Percentiles rank a stretch among this genome's conserved stretches.
Evolutionary conservation across 2,888 invertebrate genomes (phyloP).

Genomic region (Schrankia costaestrigalis): DNA sequence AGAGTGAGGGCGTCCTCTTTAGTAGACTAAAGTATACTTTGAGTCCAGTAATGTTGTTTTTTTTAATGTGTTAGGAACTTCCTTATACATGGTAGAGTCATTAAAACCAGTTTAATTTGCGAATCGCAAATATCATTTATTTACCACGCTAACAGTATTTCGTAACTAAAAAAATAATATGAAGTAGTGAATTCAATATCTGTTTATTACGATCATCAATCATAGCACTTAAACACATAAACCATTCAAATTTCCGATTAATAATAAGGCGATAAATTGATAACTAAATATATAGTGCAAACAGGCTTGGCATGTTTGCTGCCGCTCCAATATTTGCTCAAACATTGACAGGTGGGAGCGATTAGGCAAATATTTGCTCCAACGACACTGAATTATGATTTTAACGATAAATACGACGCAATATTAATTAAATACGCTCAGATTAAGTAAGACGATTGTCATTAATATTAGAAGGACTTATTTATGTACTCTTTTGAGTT

Average conservation of each 20-base stretch:
- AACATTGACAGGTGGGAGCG: constrained; percentile 45
- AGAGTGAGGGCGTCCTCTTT: too few relatives aligned
- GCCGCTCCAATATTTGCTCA: constrained; percentile 44
- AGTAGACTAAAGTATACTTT: too few relatives aligned
- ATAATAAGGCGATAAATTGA: constrained; percentile 29
- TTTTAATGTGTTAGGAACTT: too few relatives aligned
- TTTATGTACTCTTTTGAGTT: too few relatives aligned
- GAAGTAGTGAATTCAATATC: constrained; percentile 3
- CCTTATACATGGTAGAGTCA: too few relatives aligned
- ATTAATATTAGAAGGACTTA: too few relatives aligned
- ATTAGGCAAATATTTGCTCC: constrained; percentile 42
- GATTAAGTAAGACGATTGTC: too few relatives aligned
- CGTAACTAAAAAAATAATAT: not conserved
- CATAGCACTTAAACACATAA: constrained; percentile 6
- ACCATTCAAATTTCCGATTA: constrained; percentile 13
- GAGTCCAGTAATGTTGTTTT: too few relatives aligned
- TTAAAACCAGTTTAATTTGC: too few relatives aligned
- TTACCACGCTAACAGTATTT: not conserved
- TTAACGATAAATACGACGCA: constrained; percentile 29
- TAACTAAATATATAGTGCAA: constrained; percentile 27
- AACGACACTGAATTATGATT: constrained; percentile 42
- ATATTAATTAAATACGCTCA: too few relatives aligned
- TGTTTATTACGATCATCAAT: constrained; percentile 9
- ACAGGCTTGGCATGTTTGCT: constrained; percentile 43
- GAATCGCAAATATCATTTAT: too few relatives aligned